Evolutionary conservation across 2,888 invertebrate species (phyloP), one percentile per base, ranked within the genome.

Genomic region (Deilephila porcellus): DNA sequence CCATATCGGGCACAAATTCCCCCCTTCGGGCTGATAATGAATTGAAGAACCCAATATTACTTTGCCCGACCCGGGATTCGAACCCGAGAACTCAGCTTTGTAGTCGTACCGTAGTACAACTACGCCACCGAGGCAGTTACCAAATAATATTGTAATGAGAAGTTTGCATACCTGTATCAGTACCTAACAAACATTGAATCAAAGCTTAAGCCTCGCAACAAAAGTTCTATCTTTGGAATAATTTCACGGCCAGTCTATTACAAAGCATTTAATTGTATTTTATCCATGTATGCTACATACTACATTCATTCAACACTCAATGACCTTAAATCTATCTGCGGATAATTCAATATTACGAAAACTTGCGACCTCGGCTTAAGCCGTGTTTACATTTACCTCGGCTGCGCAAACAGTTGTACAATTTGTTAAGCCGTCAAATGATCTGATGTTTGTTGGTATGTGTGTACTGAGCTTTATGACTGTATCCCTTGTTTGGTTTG

Each of bases 321-420:
- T 25, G 52, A 20, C 70, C 67, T 62, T 70, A 52, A 72, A 70
- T 53, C 25, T 32, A 72, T 72, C 64, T 63, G 56, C 75, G 70
- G 59, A 70, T 76, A 70, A 76, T 78, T 79, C 70, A 74, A 72
- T 60, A 78, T 81, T 79, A 76, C 78, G 76, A 79, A 81, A 79
- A 73, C 25, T 25, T 1, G 60, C 63, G 17, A 72, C 81, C 81
- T 81, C 78, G 82, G 75, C 45, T 71, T 32, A 71, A 70, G 20
- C 67, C 71, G 74, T 78, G 73, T 81, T 81, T 78, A 73, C 77
- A 75, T 70, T 63, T 75, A 72, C 74, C 77, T 79, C 75, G 64
- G 75, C 63, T 76, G 74, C 56, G 76, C 75, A 81, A 80, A 81
- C 76, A 81, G 76, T 77, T 72, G 76, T 63, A 73, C 71, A 62